A percentile compares a stretch with the other conserved stretches of the same genome.
Conservation (phyloP, 2,797 vertebrate species). For the Anguilla marmorata region DNA sequence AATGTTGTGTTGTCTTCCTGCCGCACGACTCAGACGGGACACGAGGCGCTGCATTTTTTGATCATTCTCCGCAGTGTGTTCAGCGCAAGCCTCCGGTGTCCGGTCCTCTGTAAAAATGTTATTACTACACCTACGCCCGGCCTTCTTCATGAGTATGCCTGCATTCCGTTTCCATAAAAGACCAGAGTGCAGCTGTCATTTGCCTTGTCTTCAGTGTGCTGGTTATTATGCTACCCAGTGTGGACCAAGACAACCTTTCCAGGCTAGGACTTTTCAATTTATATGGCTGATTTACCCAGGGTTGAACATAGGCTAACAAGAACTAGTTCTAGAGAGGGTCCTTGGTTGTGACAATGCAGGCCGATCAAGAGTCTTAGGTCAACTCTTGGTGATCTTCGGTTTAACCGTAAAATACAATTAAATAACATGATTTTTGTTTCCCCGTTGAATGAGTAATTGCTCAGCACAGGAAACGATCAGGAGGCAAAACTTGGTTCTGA, state of each 20-base stretch:
- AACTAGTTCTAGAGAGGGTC: not conserved
- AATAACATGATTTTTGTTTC: not conserved
- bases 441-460: not conserved
- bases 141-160: not conserved
- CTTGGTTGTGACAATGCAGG: not conserved
- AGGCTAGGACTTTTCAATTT: not conserved
- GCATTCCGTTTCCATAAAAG: not conserved
- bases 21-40: constrained; percentile 43
- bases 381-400: constrained; percentile 6
- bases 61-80: constrained; percentile 38
- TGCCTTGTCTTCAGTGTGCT: not conserved
- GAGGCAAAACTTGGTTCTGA: not conserved
- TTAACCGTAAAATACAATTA: not conserved
- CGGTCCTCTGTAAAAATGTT: not conserved
- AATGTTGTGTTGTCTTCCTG: constrained; percentile 48
- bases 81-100: not conserved
- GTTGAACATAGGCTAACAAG: not conserved
- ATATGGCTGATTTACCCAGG: not conserved
- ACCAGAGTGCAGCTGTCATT: constrained; percentile 7
- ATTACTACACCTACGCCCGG: not conserved
- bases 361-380: not conserved
- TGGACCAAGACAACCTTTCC: constrained; percentile 4
- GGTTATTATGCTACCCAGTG: not conserved
- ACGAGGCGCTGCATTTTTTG: constrained; percentile 48
- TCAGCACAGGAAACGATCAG: not conserved